A percentile compares a stretch with the other conserved stretches of the same genome.
Conservation (phyloP, 2,888 invertebrate genomes). For the Netelia fuscicornis region DNA sequence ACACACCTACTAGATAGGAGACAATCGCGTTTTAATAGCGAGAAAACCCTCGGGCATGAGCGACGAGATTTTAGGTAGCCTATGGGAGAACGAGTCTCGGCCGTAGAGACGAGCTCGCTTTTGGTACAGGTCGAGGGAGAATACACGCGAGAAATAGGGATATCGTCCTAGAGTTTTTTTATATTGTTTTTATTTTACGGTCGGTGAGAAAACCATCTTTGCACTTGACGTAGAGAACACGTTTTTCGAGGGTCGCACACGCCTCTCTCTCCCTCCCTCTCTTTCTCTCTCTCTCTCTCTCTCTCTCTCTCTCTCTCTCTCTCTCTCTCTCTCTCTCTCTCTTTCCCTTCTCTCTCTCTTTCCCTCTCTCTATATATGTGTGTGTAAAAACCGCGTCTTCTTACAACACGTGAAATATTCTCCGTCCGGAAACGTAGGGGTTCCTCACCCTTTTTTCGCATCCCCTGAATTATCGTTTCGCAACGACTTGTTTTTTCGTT, state of each 20-base stretch:
- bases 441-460: constrained; percentile 3
- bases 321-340: background rate
- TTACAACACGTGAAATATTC: constrained; percentile 22
- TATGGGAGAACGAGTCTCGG: constrained; percentile 16
- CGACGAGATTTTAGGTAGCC: constrained; percentile 65
- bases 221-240: background rate
- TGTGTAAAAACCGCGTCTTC: constrained; percentile 3
- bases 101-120: constrained; percentile 8
- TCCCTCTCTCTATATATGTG: background rate
- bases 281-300: too few relatives aligned
- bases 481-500: constrained; percentile 39
- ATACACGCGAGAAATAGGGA: background rate
- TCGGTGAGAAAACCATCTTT: background rate
- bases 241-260: background rate
- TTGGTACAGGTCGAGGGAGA: background rate
- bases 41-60: constrained; percentile 63
- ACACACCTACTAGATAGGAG: constrained; percentile 33
- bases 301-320: background rate
- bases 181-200: background rate
- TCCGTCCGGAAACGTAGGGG: constrained; percentile 33
- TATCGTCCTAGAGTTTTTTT: background rate
- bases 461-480: constrained; percentile 53
- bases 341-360: background rate
- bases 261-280: too few relatives aligned
- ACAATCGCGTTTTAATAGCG: constrained; percentile 75